Evolutionary conservation across 2,888 invertebrate genomes (phyloP), one percentile per base, ranked within the genome.

Genomic region (Priocnemis perturbator): DNA sequence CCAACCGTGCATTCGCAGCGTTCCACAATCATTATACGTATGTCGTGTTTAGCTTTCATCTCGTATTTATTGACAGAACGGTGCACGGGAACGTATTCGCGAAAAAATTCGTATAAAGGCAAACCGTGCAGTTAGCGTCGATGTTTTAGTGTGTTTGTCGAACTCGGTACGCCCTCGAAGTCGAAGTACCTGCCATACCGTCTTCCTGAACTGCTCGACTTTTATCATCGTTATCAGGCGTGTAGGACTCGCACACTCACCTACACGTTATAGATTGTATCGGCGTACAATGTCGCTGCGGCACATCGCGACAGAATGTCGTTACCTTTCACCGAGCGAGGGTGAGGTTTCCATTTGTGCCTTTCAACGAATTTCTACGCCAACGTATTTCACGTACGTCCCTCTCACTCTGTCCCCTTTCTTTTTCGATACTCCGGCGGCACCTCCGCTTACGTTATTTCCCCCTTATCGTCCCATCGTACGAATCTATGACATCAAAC

Each of bases 291-390:
- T 77, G 71, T 69, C 74, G 73, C 37, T 1, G 37, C 59, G 71
- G 70, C 70, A 72, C 67, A 81, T 77, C 77, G 74, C 73, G 76
- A 74, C 67, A 71, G 71, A 81, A 79, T 81, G 81, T 81, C 81
- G 81, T 79, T 81, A 81, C 81, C 65, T 81, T 75, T 80, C 78
- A 74, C 77, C 66, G 69, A 74, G 73, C 72, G 71, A 72, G 68
- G 68, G 65, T 78, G 73, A 79, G 81, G 74, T 78, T 75, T 80
- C 82, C 78, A 81, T 82, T 81, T 81, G 80, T 71, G 73, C 80
- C 74, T 77, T 78, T 78, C 78, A 75, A 71, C 74, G 74, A 81
- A 79, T 79, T 79, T 79, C 77, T 71, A 47, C 57, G 37, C 15
- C 48, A 48, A 58, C 65, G 71, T 75, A 75, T 79, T 79, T 79